Conservation (phyloP, 2,888 invertebrate species). For the Tanytarsus gracilentus region DNA sequence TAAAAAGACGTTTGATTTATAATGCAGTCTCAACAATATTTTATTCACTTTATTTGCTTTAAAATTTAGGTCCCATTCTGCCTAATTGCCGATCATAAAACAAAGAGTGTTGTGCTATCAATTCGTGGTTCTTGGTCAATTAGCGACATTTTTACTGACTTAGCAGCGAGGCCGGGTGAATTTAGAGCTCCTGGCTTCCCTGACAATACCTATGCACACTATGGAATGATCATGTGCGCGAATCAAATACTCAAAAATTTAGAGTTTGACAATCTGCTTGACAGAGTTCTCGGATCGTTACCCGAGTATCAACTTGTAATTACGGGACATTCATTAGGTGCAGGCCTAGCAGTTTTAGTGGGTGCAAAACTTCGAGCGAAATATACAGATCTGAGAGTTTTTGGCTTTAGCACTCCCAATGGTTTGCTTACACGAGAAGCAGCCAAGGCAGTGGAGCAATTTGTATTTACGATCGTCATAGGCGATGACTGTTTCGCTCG, state of each 20-base stretch:
- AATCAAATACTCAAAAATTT: constrained; percentile 62
- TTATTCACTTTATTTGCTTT: constrained; percentile 7
- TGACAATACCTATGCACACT: constrained; percentile 66
- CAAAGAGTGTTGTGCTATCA: constrained; percentile 68
- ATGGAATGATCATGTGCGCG: constrained; percentile 78
- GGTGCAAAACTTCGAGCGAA: constrained; percentile 66
- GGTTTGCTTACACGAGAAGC: constrained; percentile 65
- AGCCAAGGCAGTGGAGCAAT: constrained; percentile 63
- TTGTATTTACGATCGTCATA: constrained; percentile 73
- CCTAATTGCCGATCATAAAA: constrained; percentile 73
- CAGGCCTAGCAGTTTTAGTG: constrained; percentile 74
- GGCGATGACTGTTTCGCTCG: constrained; percentile 86
- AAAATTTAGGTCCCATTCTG: constrained; percentile 69
- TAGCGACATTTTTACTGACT: constrained; percentile 76
- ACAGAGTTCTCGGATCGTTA: constrained; percentile 59
- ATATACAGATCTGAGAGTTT: constrained; percentile 75
- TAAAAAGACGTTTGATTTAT: background rate
- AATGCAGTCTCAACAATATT: background rate
- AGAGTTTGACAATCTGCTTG: constrained; percentile 55
- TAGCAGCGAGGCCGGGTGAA: constrained; percentile 63
- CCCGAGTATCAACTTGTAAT: constrained; percentile 69
- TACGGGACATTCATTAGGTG: constrained; percentile 59
- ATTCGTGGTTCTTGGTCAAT: constrained; percentile 79
- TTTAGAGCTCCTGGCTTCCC: constrained; percentile 59
- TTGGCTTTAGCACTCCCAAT: constrained; percentile 81